Percentiles rank a stretch among this genome's conserved stretches.
Conservation (phyloP, 2,113 vertebrate genomes). For the Mesitornis unicolor region DNA sequence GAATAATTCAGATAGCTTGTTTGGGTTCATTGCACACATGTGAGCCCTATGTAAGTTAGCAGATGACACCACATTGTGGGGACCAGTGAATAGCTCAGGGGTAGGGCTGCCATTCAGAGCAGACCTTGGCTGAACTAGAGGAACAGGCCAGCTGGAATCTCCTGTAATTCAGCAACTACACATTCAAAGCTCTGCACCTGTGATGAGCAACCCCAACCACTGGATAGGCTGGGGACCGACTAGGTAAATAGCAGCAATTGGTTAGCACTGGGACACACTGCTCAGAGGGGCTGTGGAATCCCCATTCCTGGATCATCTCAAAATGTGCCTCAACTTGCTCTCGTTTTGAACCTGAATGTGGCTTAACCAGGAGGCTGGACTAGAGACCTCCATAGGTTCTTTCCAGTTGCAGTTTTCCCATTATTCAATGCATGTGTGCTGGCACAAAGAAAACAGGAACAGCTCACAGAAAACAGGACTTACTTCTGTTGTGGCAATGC, state of each 20-base stretch:
- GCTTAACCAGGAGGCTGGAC: neutral
- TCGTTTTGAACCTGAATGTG: neutral
- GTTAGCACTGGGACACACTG: neutral
- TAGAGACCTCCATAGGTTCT: neutral
- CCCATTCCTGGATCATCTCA: neutral
- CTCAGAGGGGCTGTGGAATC: neutral
- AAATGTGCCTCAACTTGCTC: neutral
- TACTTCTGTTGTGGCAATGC: neutral
- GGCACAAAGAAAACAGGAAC: neutral
- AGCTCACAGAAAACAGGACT: neutral
- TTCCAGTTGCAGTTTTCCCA: neutral
- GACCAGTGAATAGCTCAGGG: neutral
- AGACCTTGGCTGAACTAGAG: neutral
- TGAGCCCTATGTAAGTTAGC: neutral
- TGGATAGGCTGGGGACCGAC: neutral
- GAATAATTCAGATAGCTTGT: neutral
- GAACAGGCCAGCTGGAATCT: neutral
- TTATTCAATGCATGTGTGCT: neutral
- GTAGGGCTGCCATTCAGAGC: neutral
- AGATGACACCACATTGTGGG: neutral
- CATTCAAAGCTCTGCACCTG: neutral
- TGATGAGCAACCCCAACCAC: neutral
- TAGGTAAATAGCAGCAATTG: neutral
- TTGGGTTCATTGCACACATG: neutral
- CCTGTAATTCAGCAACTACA: neutral